Evolutionary conservation across 2,888 invertebrate species (phyloP), one percentile per base, ranked within the genome.

Genomic region (Agriotes lineatus): DNA sequence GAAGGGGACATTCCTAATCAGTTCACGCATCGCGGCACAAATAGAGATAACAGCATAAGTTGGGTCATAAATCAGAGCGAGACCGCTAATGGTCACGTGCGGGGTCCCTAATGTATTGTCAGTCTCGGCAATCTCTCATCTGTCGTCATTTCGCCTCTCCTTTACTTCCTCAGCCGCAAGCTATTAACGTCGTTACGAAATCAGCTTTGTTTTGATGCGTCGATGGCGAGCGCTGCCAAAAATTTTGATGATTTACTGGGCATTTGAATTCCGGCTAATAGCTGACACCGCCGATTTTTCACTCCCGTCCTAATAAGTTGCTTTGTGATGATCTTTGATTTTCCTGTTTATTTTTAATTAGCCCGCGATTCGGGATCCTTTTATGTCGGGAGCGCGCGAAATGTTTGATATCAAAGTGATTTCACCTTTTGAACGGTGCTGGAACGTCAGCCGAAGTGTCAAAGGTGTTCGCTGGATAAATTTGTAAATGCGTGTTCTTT

Each of bases 11-110:
- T 70, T 70, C 70, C 72, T 72, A 72, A 72, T 72, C 72, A 66
- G 59, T 71, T 73, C 73, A 73, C 73, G 73, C 73, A 70, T 71
- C 73, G 66, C 39, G 59, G 68, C 67, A 64, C 68, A 69, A 71
- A 73, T 69, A 72, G 71, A 72, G 73, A 70, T 73, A 73, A 69
- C 70, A 64, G 42, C 68, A 67, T 69, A 69, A 70, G 66, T 71
- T 70, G 65, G 48, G 57, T 61, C 68, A 72, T 73, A 72, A 72
- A 73, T 73, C 71, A 70, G 71, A 71, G 58, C 52, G 61, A 61
- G 69, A 70, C 62, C 72, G 62, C 72, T 70, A 70, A 72, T 70
- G 70, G 72, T 70, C 70, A 72, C 72, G 72, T 72, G 72, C 62
- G 62, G 69, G 69, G 48, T 61, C 69, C 61, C 52, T 70, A 70